Base-by-base conservation (phyloP, 2,113 vertebrate species). In the Anser cygnoides region DNA sequence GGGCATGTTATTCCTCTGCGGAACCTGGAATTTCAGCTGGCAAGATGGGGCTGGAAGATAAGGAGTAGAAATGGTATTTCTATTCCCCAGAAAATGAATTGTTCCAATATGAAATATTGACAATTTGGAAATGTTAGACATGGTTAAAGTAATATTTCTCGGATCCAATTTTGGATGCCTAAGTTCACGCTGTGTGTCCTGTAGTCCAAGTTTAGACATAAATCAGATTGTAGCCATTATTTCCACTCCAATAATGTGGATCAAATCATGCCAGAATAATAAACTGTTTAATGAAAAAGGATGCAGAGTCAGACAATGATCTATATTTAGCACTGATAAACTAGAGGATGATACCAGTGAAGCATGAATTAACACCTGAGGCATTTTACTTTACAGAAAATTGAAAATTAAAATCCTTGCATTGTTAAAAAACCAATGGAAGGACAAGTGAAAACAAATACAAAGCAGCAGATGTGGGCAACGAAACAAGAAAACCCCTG, bases 351-450 rank as follows among this genome's bases (percentile, higher is more conserved):
- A 28, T 44, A 83, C 55, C 82, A 93, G 43, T n/a, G 87, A 72
- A 97, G 94, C 91, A 75, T 84, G 74, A 87, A 95, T 95, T 93
- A 95, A 89, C 95, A 97, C 95, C 93, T 93, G 91, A 96, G 89
- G 93, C 93, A 65, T 87, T 91, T 92, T 75, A 91, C 84, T 92
- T 81, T 85, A 58, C 44, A 5, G 33, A 92, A 95, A 87, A 95
- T 75, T 87, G 89, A 92, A 96, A 93, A 91, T 82, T 46, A 92
- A 58, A 35, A 84, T 82, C 70, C 65, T 82, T 31, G 65, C 11
- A 12, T 70, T 90, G 71, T 90, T 90, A 93, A 86, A 91, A 91
- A 88, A 17, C 35, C 13, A 8, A 85, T 50, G 67, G 75, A 10
- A 66, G 71, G 85, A 63, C 28, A 41, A 88, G 50, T 25, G 67